phyloP scores from a whole-genome alignment of 2,113 vertebrate genomes.

The Lamprotornis superbus region DNA sequence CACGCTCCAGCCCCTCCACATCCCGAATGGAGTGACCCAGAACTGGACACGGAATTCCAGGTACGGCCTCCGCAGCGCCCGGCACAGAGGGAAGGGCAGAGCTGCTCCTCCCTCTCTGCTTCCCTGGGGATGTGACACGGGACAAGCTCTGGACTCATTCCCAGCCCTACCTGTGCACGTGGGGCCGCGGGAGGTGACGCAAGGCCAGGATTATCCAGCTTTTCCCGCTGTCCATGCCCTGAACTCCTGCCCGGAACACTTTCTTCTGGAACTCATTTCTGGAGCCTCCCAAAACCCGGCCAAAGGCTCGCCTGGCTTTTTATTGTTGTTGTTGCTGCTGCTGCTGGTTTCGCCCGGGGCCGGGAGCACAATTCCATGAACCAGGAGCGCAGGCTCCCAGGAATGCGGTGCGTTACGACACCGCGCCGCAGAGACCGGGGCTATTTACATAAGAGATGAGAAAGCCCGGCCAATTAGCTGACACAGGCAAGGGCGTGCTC shows the following conservation, averaged over 20 bases:
- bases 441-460: constrained; percentile 59
- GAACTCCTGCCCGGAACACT: constrained; percentile 47
- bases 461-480: constrained; percentile 49
- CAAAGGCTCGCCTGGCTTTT: background rate
- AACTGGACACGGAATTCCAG: no score
- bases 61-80: no score
- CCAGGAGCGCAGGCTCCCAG: constrained; percentile 42
- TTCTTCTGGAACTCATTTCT: background rate
- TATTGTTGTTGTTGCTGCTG: background rate
- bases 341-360: constrained; percentile 21
- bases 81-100: no score
- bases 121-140: background rate
- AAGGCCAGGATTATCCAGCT: background rate
- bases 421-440: constrained; percentile 14
- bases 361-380: constrained; percentile 14
- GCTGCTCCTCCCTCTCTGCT: background rate
- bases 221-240: background rate
- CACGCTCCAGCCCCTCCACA: accelerated
- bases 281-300: background rate
- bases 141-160: background rate
- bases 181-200: background rate
- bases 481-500: constrained; percentile 32
- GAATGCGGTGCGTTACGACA: constrained; percentile 31
- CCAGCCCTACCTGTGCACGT: background rate
- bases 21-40: accelerated